phyloP scores from a whole-genome alignment of 2,888 invertebrate genomes.

The Strigamia crassipes region DNA sequence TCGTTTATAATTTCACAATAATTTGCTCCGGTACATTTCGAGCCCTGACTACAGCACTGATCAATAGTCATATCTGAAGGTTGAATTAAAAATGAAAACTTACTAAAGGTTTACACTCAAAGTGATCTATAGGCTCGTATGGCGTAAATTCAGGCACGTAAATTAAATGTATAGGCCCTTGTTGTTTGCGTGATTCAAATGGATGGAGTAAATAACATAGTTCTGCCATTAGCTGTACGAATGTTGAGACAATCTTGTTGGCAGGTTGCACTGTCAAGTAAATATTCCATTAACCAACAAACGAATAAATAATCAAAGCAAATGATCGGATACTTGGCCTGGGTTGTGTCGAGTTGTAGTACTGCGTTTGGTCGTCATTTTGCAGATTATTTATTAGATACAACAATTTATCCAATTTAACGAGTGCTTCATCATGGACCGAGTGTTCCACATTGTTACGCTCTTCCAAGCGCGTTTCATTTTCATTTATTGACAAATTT shows the following conservation, averaged over 20 bases:
- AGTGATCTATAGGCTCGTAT: constrained; percentile 28
- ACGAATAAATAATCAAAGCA: no score
- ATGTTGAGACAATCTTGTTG: not conserved
- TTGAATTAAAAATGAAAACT: not conserved
- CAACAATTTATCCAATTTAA: not conserved
- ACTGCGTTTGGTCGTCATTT: not conserved
- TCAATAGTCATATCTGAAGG: no score
- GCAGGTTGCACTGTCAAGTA: not conserved
- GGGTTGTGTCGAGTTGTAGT: not conserved
- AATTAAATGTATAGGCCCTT: constrained; percentile 34
- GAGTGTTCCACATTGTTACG: not conserved
- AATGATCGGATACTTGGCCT: not conserved
- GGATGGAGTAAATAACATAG: constrained; percentile 26
- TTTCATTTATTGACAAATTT: not conserved
- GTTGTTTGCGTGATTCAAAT: constrained; percentile 20
- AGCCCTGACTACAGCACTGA: no score
- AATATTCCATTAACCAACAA: no score
- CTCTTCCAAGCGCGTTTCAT: not conserved
- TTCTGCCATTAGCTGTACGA: not conserved
- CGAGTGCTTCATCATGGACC: not conserved
- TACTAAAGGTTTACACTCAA: constrained; percentile 4
- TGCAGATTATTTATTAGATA: not conserved
- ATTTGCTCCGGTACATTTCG: no score
- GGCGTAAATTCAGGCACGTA: constrained; percentile 29
- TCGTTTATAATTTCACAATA: no score